Conservation (phyloP, 2,113 vertebrate species). For the Sakesphorus luctuosus region DNA sequence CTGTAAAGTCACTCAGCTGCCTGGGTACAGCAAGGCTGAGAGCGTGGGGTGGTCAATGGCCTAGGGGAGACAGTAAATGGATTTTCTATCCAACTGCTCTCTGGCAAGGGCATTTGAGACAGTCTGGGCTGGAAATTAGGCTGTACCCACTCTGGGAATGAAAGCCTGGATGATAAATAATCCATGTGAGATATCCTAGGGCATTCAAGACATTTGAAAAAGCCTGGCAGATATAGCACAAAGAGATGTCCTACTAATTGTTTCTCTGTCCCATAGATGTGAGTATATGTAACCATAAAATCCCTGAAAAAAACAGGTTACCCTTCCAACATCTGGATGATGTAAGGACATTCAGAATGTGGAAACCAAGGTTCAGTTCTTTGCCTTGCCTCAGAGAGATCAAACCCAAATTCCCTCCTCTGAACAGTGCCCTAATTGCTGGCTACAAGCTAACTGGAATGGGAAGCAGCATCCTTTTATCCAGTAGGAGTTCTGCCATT, state of each 20-base stretch:
- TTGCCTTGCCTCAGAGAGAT: neutral
- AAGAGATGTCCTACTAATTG: neutral
- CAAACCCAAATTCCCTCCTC: neutral
- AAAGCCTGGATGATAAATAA: neutral
- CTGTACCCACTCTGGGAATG: neutral
- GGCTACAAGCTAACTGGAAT: neutral
- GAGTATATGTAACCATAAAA: neutral
- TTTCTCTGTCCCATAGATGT: neutral
- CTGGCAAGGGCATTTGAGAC: neutral
- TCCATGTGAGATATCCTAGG: neutral
- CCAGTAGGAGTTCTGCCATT: slow-evolving; percentile 18
- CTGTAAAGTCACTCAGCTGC: neutral
- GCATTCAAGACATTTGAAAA: neutral
- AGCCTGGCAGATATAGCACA: neutral
- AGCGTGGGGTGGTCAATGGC: neutral
- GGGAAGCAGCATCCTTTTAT: neutral
- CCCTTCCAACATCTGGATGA: neutral
- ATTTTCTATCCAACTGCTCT: neutral
- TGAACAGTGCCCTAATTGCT: neutral
- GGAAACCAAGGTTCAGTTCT: neutral
- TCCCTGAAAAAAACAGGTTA: neutral
- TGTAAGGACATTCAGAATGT: neutral
- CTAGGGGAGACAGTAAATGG: neutral
- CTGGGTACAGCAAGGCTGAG: neutral
- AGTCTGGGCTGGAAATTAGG: neutral